Base-by-base conservation (phyloP, 1,140 invertebrate genomes). In the Samia ricini region DNA sequence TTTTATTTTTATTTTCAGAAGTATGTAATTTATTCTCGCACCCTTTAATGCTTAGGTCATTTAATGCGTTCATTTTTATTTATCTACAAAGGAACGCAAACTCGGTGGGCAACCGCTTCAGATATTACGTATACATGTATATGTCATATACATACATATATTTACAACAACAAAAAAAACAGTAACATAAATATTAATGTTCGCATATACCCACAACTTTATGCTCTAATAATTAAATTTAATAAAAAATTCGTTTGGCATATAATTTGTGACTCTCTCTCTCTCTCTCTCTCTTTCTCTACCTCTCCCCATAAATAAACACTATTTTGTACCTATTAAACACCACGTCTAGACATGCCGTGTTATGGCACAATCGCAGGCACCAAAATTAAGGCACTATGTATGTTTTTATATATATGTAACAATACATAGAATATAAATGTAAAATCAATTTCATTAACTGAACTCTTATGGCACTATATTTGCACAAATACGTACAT, bases 241-340 rank as follows among this genome's bases (percentile, higher is more conserved):
- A 24, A 68, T 72, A 72, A 68, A 79, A 59, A 68, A 64, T 64
- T 64, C 24, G 81, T 87, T 87, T 85, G 82, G 82, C 83, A 89
- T 88, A 79, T 82, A 76, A 81, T 86, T 88, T 89, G 85, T 89
- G 85, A 88, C 83, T 85, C 74, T 69, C 33, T 8, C 33, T 26
- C 26, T 26, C 26, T 26, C 26, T 85, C 74, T 69, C 26, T 26
- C 26, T 26, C 26, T 85, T 73, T 69, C 83, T 85, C 74, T 69
- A 10, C 1, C 33, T 26, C 26, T 26, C 26, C 8, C 26, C 83
- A 73, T 69, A 69, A 75, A 79, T 82, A 82, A 65, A 75, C 20
- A 58, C 80, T 83, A 85, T 72, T 77, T 76, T 79, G 68, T 79
- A 80, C 77, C 69, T 77, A 68, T 24, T 33, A 72, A 61, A 61